Evolutionary conservation across 2,797 vertebrate species (phyloP), one percentile per base, ranked within the genome.

Genomic region (Melanogrammus aeglefinus): DNA sequence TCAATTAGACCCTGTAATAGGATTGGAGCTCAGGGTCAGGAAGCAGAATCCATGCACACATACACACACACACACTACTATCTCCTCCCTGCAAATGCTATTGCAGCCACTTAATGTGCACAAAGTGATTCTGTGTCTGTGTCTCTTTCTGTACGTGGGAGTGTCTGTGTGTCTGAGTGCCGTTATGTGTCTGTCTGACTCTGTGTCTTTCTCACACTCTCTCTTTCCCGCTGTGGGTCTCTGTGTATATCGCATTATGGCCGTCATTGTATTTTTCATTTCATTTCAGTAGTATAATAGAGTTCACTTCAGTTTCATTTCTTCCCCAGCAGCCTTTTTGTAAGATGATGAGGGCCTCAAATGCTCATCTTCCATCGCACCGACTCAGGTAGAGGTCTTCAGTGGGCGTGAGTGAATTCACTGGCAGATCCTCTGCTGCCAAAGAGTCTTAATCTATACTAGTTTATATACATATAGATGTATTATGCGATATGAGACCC

Each of bases 1-100:
- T 81, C 88, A 90, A 91, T 91, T 91, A 91, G 80, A 12, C 75
- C 3, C 69, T 74, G 83, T 88, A 87, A 90, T 88, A 82, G 87
- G 86, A 87, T 85, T 74, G 76, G 80, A 76, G 76, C 1, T 78
- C 10, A 66, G 77, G 88, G 86, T 91, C 83, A 81, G 83, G 81
- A 87, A 85, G 16, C 47, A 57, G 47, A 16, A 24, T 24, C 21
- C 57, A 24, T 21, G 18, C 47, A 24, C 21, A 44, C 41, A 44
- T 8, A 44, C 41, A 44, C 41, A 44, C 41, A 44, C 21, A 76
- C 73, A 75, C 73, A 73, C 83, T 90, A 79, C 75, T 83, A 81
- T 76, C 76, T 84, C 76, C 78, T 72, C 76, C 76, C 82, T 78
- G 63, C 77, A 44, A 72, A 79, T 63, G 44, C 74, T 76, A 74